Evolutionary conservation across 37 sponge, comb jelly and placozoan species (phyloP).

Genomic region (Axinella damicornis): DNA sequence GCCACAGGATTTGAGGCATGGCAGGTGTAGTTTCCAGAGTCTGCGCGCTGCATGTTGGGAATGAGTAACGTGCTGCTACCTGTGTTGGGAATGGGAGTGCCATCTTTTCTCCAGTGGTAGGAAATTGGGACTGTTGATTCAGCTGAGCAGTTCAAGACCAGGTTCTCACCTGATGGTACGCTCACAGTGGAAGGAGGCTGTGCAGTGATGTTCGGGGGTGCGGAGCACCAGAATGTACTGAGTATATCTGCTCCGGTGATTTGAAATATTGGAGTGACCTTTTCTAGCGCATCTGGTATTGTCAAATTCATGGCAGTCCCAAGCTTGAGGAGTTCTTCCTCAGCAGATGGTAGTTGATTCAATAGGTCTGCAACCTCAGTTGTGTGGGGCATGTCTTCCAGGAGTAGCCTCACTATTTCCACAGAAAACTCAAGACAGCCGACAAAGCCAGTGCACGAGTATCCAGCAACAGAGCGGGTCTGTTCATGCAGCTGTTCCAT

Average conservation of each 20-base stretch:
- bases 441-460: slow-evolving; percentile 26
- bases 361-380: background rate
- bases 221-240: background rate
- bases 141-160: slow-evolving; percentile 13
- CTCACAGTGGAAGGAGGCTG: background rate
- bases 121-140: background rate
- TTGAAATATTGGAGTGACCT: background rate
- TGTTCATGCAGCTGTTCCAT: slow-evolving; percentile 17
- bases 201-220: slow-evolving; percentile 8
- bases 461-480: background rate
- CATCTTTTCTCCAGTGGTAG: slow-evolving; percentile 37
- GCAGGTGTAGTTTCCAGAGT: slow-evolving; percentile 26
- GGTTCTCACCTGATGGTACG: background rate
- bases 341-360: background rate
- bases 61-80: background rate
- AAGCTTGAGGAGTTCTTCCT: background rate
- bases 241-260: background rate
- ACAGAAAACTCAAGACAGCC: slow-evolving; percentile 23
- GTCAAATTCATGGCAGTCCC: slow-evolving; percentile 13
- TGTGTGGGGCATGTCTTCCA: background rate
- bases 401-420: background rate
- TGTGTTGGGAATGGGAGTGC: slow-evolving; percentile 1
- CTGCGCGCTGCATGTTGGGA: background rate
- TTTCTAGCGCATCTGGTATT: background rate
- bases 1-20: slow-evolving; percentile 26